Evolutionary conservation across 2,888 invertebrate species (phyloP).

Genomic region (Diloba caeruleocephala): DNA sequence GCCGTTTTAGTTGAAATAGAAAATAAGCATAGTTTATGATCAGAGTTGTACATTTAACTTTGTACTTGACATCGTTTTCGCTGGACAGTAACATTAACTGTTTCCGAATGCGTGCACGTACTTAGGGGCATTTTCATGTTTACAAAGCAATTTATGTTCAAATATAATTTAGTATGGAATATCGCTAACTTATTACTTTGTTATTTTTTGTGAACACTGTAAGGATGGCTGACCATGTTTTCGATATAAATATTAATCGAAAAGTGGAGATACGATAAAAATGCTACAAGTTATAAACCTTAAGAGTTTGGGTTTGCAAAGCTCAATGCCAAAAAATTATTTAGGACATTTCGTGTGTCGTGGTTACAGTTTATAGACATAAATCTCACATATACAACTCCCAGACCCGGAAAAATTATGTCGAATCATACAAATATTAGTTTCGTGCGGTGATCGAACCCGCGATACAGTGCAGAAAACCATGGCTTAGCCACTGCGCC

Average conservation of each 20-base stretch:
- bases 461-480: no score
- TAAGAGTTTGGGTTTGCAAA: no score
- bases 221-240: slow-evolving; percentile 21
- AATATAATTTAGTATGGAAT: slow-evolving; percentile 13
- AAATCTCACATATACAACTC: no score
- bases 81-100: slow-evolving; percentile 25
- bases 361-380: no score
- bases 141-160: slow-evolving; percentile 16
- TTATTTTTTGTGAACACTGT: slow-evolving; percentile 8
- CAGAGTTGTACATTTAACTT: slow-evolving; percentile 34
- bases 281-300: not conserved
- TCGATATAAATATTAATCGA: slow-evolving; percentile 12
- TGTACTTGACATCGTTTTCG: slow-evolving; percentile 32
- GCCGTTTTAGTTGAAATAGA: slow-evolving; percentile 40
- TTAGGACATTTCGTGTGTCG: no score
- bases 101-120: slow-evolving; percentile 18
- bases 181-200: not conserved
- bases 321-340: no score
- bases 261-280: not conserved
- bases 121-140: slow-evolving; percentile 24
- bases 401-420: no score
- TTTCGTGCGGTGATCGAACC: no score
- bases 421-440: no score
- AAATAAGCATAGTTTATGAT: slow-evolving; percentile 37
- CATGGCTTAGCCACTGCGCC: no score